phyloP scores from a whole-genome alignment of 2,888 invertebrate genomes.

The Sminthurinus aureus region DNA sequence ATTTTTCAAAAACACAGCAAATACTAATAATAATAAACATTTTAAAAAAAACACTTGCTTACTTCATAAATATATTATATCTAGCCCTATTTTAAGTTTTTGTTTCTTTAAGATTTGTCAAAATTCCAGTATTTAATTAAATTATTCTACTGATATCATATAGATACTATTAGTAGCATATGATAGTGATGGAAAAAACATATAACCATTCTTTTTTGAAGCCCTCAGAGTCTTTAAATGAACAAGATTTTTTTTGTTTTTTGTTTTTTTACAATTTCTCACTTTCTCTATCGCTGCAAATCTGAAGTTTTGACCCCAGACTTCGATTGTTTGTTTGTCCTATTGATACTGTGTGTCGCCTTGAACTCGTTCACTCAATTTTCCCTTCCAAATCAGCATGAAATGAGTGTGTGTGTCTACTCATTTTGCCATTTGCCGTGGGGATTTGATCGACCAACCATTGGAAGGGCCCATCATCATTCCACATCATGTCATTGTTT shows the following conservation, averaged over 20 bases:
- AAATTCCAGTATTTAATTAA: background rate
- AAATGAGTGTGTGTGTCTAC: constrained; percentile 8
- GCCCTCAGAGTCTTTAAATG: background rate
- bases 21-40: too few species aligned
- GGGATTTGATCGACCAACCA: background rate
- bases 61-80: too few species aligned
- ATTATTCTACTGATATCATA: background rate
- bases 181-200: too few species aligned
- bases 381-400: constrained; percentile 13
- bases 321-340: background rate
- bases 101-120: constrained; percentile 65
- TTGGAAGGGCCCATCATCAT: constrained; percentile 48
- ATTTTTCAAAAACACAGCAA: too few species aligned
- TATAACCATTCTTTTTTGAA: background rate
- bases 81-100: too few species aligned
- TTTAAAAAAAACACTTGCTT: too few species aligned
- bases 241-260: background rate
- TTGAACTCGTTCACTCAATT: constrained; percentile 8
- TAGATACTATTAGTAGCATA: background rate
- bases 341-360: background rate
- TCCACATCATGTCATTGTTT: background rate
- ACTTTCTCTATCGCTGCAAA: background rate
- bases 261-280: background rate
- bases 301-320: background rate
- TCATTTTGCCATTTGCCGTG: constrained; percentile 14